Conservation (phyloP, 1,140 invertebrate species). For the Papilio polytes region DNA sequence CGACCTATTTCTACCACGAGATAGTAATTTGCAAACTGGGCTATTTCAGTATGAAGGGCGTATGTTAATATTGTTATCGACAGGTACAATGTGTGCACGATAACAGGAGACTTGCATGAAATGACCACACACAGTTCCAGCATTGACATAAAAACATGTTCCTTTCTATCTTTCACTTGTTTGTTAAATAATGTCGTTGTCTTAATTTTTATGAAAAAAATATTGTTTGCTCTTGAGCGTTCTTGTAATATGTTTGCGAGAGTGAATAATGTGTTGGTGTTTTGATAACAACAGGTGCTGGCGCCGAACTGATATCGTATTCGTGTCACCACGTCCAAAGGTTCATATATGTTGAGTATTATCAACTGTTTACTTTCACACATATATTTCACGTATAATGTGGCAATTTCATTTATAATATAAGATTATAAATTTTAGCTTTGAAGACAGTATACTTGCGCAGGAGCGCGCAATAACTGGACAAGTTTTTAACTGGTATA, state of each 20-base stretch:
- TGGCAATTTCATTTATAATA: too few relatives aligned
- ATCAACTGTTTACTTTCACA: slow-evolving; percentile 1
- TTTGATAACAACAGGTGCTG: slow-evolving; percentile 5
- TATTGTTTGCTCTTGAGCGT: neutral
- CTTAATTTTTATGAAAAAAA: too few relatives aligned
- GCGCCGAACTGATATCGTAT: neutral
- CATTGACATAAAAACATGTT: too few relatives aligned
- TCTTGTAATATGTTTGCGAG: neutral
- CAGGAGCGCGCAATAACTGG: too few relatives aligned
- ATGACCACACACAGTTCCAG: neutral
- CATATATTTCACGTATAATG: too few relatives aligned
- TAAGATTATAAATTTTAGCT: too few relatives aligned
- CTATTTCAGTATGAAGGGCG: neutral
- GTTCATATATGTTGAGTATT: neutral
- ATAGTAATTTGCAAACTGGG: slow-evolving; percentile 14
- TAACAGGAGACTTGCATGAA: neutral
- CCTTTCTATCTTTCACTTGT: too few relatives aligned
- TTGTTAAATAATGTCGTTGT: too few relatives aligned
- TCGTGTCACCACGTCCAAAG: slow-evolving; percentile 14
- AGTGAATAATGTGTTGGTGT: neutral
- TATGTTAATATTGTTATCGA: neutral
- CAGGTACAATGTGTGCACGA: neutral
- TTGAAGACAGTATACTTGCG: too few relatives aligned
- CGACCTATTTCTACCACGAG: neutral
- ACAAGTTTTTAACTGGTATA: too few relatives aligned